Evolutionary conservation across 37 sponge, comb jelly and placozoan genomes (phyloP), one percentile per base, ranked within the genome.

Genomic region (Oscarella lobularis): DNA sequence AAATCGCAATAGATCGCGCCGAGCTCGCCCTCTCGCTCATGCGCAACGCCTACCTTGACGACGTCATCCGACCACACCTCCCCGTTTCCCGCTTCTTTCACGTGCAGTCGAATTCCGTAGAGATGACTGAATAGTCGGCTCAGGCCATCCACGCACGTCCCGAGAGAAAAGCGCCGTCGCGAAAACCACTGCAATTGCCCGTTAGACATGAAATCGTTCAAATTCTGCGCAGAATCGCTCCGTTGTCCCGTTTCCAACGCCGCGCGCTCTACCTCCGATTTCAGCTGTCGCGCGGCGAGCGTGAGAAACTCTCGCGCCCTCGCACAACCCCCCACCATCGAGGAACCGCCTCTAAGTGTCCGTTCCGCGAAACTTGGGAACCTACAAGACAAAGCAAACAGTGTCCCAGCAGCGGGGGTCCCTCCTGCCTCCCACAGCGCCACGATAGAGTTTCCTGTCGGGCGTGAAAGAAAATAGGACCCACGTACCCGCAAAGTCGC

Each of bases 1-100:
- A 91, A 70, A 73, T 96, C 96, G 14, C 75, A 68, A 38, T 91
- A 87, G 0, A 89, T 74, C 40, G 77, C 72, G 2, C 96, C 96
- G 1, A 88, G 73, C 3, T 84, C 40, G 3, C 83, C 86, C 0
- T 76, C 84, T 20, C 32, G 41, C 34, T 81, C 84, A 73, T 87
- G 68, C 29, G 77, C 40, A 37, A 96, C 83, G 0, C 81, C 77
- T 69, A 85, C 36, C 66, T 96, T 96, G 3, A 71, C 38, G 38
- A 96, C 84, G 33, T 36, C 30, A 4, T 37, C 38, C 60, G 87
- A 65, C 91, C 89, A 88, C 31, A 89, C 55, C 55, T 95, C 88
- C 20, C 84, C 90, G 3, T 9, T 33, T 33, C 72, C 73, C 1
- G 67, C 68, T 0, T 73, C 35, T 3, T 66, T 72, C 27, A 39